These are phyloP conservation scores for Sceliomorpha sp. DNA, from an alignment of 2,888 invertebrate species.

Conservation along the genomic window DNA sequence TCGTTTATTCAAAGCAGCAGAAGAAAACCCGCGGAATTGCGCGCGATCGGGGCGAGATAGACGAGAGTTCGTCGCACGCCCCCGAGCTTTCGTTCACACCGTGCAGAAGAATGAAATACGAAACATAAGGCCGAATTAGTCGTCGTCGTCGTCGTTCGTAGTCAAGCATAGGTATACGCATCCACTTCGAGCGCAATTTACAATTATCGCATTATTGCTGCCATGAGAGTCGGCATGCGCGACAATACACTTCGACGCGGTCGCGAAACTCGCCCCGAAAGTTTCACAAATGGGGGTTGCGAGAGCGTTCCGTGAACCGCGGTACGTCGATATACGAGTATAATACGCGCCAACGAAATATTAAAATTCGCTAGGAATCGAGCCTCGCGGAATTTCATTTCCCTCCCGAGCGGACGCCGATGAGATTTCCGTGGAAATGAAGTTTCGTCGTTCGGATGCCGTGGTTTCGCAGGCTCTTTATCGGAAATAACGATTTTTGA, in stretches of 20 bases:
- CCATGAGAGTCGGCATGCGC: constrained; percentile 10
- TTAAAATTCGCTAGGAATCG: constrained; percentile 42
- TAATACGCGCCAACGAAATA: constrained; percentile 12
- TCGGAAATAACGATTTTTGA: too few species aligned
- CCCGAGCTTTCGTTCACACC: too few species aligned
- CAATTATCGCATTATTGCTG: constrained; percentile 25
- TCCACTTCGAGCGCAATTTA: constrained; percentile 16
- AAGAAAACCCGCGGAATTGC: too few species aligned
- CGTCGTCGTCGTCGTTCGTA: constrained; percentile 1
- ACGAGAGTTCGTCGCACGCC: too few species aligned
- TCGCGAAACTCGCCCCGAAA: constrained; percentile 32
- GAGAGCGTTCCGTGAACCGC: not conserved
- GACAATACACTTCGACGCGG: constrained; percentile 41
- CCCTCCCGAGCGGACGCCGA: constrained; percentile 16
- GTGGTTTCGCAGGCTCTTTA: too few species aligned
- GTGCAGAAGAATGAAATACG: too few species aligned
- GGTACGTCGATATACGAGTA: constrained; percentile 2
- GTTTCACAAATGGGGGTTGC: constrained; percentile 1
- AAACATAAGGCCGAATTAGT: not conserved
- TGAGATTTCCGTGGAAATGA: constrained; percentile 28
- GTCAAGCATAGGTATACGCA: not conserved
- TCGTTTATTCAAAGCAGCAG: too few species aligned
- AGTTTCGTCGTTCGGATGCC: constrained; percentile 1
- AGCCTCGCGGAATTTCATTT: constrained; percentile 31
- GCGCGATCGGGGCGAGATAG: too few species aligned